Evolutionary conservation across 2,888 invertebrate species (phyloP), one percentile per base, ranked within the genome.

Genomic region (Hyppa rectilinea): DNA sequence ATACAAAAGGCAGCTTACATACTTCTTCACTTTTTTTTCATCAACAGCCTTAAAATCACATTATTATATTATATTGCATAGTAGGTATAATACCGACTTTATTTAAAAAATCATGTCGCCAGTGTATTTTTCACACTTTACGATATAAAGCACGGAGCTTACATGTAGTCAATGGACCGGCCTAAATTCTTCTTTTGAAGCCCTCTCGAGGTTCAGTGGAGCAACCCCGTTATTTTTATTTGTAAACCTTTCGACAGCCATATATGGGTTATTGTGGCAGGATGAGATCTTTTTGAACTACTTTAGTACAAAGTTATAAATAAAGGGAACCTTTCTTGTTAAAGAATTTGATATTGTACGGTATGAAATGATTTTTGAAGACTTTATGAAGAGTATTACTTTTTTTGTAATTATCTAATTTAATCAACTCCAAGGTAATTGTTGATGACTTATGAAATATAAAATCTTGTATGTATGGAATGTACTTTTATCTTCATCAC

Each of bases 121-220:
- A 67, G 29, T 9, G 7, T 62, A n/a, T 62, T 70, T 38, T 52
- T 47, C 34, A 38, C 17, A 52, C 29, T 14, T 49, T 23, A 62
- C 23, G 29, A 62, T 58, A 76, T 36, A 49, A 77, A 63, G 43
- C 71, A 58, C 66, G 31, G 29, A 34, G 60, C 10, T 67, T 55
- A 49, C 45, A 43, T 31, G 53, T 26, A 67, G 56, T 75, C 70
- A 81, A 81, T 72, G 76, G 53, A 66, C 68, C 49, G 72, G 50
- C 64, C 70, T 31, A 66, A 74, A 73, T 80, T 82, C 72, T 43
- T 62, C 79, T 71, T 79, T 81, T 79, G 63, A 83, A 79, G 58
- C 63, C 58, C 56, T 55, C 70, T 61, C 45, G 58, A 69, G 53
- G 36, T 29, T 53, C 71, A 56, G 53, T 55, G 38, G 47, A 40